Evolutionary conservation across 2,113 vertebrate species (phyloP).

Genomic region (Podarcis raffonei): DNA sequence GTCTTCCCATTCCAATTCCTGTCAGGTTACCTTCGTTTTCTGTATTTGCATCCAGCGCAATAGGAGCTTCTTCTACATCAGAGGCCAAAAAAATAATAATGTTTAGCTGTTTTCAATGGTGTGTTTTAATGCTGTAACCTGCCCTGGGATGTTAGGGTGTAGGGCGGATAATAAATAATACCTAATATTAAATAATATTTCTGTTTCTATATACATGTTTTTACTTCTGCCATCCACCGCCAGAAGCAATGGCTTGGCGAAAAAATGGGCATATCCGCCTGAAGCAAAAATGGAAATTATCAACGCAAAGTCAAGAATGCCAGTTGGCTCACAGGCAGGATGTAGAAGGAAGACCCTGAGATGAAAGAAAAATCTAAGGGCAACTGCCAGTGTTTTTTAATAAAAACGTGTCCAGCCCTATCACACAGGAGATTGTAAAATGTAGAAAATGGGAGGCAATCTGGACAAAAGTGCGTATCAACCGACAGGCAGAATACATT

Average conservation of each 20-base stretch:
- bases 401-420: neutral
- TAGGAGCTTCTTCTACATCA: constrained; percentile 45
- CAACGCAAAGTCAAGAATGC: neutral
- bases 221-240: neutral
- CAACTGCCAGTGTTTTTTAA: neutral
- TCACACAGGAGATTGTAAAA: neutral
- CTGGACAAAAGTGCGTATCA: neutral
- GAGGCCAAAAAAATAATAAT: neutral
- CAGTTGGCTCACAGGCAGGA: neutral
- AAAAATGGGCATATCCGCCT: neutral
- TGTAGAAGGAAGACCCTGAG: neutral
- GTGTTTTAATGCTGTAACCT: too few species aligned
- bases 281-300: neutral
- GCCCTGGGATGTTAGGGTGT: too few species aligned
- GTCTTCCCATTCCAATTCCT: constrained; percentile 59
- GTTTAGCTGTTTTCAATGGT: too few species aligned
- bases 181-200: too few species aligned
- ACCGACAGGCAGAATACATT: neutral
- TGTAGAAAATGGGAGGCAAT: neutral
- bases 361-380: neutral
- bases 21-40: constrained; percentile 39
- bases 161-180: too few species aligned
- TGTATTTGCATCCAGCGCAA: neutral
- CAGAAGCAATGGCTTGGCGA: neutral
- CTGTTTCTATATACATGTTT: neutral